Conservation (phyloP, 30 jellyfish, hydroid and myxozoan species). For the Turritopsis rubra region DNA sequence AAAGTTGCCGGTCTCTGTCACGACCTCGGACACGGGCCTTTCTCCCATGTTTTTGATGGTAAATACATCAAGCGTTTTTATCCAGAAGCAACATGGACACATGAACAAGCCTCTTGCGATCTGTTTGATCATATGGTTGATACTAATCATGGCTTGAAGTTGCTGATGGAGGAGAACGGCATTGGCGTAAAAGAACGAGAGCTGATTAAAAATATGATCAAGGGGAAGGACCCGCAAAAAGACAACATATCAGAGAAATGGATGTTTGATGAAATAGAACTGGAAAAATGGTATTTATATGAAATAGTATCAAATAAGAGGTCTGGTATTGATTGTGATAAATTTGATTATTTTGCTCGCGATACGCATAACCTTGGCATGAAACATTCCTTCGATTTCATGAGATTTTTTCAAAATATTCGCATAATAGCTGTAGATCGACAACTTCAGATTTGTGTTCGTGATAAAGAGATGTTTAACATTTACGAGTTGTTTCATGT, state of each 20-base stretch:
- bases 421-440: conserved; percentile 68
- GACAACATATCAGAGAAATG: conserved; percentile 27
- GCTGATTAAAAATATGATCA: conserved; percentile 56
- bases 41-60: conserved; percentile 87
- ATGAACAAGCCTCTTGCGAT: conserved; percentile 73
- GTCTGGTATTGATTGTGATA: conserved; percentile 92
- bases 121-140: conserved; percentile 72
- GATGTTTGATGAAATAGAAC: conserved; percentile 40
- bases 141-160: conserved; percentile 33
- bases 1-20: conserved; percentile 95
- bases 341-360: conserved; percentile 89
- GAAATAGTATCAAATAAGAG: conserved; percentile 87
- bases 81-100: conserved; percentile 63
- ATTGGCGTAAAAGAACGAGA: conserved; percentile 37
- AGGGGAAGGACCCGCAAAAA: conserved; percentile 51
- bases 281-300: conserved; percentile 45
- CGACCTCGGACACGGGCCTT: conserved; percentile 98
- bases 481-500: conserved; percentile 80
- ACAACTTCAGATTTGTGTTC: conserved; percentile 66
- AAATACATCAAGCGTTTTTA: conserved; percentile 28
- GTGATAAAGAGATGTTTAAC: conserved; percentile 77
- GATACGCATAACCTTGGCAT: conserved; percentile 83
- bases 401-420: conserved; percentile 61
- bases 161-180: conserved; percentile 25
- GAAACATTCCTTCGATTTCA: conserved; percentile 56